phyloP scores from a whole-genome alignment of 1,140 invertebrate genomes.

The Macrobrachium nipponense region DNA sequence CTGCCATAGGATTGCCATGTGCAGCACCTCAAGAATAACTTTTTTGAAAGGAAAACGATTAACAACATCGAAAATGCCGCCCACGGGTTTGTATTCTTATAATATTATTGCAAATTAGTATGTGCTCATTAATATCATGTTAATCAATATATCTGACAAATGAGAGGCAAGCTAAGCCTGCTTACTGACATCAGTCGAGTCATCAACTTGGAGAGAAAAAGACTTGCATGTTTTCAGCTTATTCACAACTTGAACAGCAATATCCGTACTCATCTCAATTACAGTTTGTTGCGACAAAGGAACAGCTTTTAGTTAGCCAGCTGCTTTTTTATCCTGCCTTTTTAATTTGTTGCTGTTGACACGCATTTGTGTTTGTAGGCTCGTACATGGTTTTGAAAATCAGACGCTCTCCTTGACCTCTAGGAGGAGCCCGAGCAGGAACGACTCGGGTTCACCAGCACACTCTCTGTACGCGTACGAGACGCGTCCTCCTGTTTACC shows the following conservation, averaged over 20 bases:
- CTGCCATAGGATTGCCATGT: too few species aligned
- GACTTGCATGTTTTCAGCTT: not conserved
- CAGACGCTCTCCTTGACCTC: too few species aligned
- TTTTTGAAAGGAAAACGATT: too few species aligned
- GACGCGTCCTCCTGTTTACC: too few species aligned
- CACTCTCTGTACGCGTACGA: too few species aligned
- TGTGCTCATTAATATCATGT: not conserved
- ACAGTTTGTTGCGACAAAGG: conserved; percentile 4
- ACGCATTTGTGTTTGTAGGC: too few species aligned
- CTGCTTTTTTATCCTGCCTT: conserved; percentile 8
- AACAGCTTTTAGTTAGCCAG: conserved; percentile 28
- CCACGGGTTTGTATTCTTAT: not conserved
- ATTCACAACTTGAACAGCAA: not conserved
- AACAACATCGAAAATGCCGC: not conserved
- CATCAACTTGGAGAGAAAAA: not conserved
- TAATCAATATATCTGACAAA: conserved; percentile 10
- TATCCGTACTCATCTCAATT: conserved; percentile 2
- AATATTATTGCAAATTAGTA: not conserved
- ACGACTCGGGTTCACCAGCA: too few species aligned
- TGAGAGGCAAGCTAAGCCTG: conserved; percentile 12
- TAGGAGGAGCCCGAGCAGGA: too few species aligned
- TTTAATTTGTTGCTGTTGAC: not conserved
- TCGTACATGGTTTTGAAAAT: too few species aligned
- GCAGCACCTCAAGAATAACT: too few species aligned
- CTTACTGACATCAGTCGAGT: not conserved